Evolutionary conservation across 1,140 invertebrate species (phyloP).

Genomic region (Caenorhabditis elegans): DNA sequence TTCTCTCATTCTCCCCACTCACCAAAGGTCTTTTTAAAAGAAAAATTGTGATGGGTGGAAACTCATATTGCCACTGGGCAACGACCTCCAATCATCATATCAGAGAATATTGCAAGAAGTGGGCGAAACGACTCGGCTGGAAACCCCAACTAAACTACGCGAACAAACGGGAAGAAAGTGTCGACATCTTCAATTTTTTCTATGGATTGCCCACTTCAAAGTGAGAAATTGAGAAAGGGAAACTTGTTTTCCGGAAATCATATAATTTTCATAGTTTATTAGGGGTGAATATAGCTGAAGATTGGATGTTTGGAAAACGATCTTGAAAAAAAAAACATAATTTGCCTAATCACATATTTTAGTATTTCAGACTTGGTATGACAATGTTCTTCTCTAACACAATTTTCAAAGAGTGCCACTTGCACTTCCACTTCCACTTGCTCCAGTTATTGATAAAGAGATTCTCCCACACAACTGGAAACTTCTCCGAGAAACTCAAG

Average conservation of each 20-base stretch:
- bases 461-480: constrained; percentile 73
- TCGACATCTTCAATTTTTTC: constrained; percentile 46
- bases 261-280: too few relatives aligned
- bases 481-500: constrained; percentile 42
- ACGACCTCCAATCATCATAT: constrained; percentile 11
- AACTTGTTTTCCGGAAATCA: too few relatives aligned
- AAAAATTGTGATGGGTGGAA: constrained; percentile 49
- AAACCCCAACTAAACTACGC: constrained; percentile 33
- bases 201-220: constrained; percentile 38
- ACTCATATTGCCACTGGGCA: constrained; percentile 40
- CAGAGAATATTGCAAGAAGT: constrained; percentile 45
- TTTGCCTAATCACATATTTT: too few relatives aligned
- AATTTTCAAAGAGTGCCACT: constrained; percentile 37
- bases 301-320: too few relatives aligned
- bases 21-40: constrained; percentile 69
- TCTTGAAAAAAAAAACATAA: too few relatives aligned
- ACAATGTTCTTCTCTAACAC: constrained; percentile 44
- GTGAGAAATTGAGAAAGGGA: constrained; percentile 26
- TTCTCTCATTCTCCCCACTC: constrained; percentile 82
- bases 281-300: too few relatives aligned
- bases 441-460: constrained; percentile 85
- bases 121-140: constrained; percentile 53
- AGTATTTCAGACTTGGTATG: constrained; percentile 40
- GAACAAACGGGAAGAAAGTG: constrained; percentile 46
- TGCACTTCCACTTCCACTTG: constrained; percentile 78